A percentile compares a stretch with the other conserved stretches of the same genome.
These are phyloP conservation scores for Periophthalmus magnuspinnatus DNA, from an alignment of 2,797 vertebrate genomes.

Conservation along the genomic window DNA sequence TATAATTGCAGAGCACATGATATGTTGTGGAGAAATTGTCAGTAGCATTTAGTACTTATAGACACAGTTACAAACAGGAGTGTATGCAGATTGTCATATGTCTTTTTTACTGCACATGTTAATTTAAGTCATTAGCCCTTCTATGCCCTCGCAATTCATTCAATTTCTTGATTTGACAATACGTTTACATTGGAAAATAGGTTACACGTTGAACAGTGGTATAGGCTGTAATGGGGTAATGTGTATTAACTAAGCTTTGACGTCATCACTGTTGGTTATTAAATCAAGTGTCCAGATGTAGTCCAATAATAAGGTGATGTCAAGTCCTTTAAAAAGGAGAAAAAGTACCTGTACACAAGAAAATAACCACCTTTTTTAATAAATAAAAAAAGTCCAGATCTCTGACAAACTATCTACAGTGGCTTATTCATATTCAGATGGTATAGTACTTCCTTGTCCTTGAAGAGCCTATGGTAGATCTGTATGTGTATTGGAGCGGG, in stretches of 20 bases:
- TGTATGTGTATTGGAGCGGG: not conserved
- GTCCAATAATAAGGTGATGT: not conserved
- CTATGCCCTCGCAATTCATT: not conserved
- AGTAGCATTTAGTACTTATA: not conserved
- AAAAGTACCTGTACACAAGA: not conserved
- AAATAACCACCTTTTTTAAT: not conserved
- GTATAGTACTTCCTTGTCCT: not conserved
- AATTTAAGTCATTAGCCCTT: not conserved
- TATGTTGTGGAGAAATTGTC: no score
- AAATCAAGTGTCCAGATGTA: not conserved
- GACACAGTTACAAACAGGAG: not conserved
- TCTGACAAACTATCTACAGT: not conserved
- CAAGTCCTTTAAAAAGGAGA: not conserved
- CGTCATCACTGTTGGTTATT: not conserved
- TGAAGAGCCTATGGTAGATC: not conserved
- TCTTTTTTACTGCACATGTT: not conserved
- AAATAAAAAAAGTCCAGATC: not conserved
- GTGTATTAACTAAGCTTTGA: not conserved
- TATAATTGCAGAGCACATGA: not conserved
- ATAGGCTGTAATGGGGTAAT: not conserved
- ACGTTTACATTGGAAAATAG: not conserved
- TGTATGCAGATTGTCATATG: not conserved
- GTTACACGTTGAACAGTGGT: not conserved
- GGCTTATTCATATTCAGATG: conserved; percentile 7
- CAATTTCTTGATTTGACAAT: conserved; percentile 1